Conservation (phyloP, 2,888 invertebrate species). For the Polyploca ridens region DNA sequence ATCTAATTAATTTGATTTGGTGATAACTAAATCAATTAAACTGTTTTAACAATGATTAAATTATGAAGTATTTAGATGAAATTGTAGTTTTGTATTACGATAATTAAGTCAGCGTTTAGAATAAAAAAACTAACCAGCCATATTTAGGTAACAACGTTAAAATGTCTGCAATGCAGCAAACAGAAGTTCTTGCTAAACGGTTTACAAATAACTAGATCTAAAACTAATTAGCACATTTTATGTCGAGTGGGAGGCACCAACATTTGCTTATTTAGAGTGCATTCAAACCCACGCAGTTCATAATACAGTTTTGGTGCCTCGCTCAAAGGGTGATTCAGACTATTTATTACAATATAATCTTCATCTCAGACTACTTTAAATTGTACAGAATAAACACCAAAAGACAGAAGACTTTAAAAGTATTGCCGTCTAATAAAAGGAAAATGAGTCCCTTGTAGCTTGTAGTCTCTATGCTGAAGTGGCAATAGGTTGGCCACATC, state of each 20-base stretch:
- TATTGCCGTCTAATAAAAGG: no score
- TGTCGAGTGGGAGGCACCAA: conserved; percentile 4
- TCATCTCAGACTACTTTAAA: background rate
- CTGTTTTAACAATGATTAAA: no score
- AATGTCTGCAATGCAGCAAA: background rate
- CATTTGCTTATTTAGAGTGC: conserved; percentile 5
- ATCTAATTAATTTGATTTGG: no score
- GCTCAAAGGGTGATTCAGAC: conserved; percentile 1
- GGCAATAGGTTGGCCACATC: no score
- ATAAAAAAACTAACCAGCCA: background rate
- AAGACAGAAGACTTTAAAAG: background rate
- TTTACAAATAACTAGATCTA: background rate
- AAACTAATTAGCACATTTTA: background rate
- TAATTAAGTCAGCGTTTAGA: no score
- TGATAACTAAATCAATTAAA: no score
- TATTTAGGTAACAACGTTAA: conserved; percentile 15
- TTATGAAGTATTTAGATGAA: no score
- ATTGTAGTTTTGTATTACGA: no score
- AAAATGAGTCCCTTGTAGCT: no score
- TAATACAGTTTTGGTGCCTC: conserved; percentile 15
- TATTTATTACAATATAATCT: background rate
- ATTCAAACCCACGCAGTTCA: conserved; percentile 14
- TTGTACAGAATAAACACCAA: background rate
- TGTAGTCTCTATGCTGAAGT: no score
- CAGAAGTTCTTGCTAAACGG: background rate